Base-by-base conservation (phyloP, 2,888 invertebrate species). In the Exephanes ischioxanthus region DNA sequence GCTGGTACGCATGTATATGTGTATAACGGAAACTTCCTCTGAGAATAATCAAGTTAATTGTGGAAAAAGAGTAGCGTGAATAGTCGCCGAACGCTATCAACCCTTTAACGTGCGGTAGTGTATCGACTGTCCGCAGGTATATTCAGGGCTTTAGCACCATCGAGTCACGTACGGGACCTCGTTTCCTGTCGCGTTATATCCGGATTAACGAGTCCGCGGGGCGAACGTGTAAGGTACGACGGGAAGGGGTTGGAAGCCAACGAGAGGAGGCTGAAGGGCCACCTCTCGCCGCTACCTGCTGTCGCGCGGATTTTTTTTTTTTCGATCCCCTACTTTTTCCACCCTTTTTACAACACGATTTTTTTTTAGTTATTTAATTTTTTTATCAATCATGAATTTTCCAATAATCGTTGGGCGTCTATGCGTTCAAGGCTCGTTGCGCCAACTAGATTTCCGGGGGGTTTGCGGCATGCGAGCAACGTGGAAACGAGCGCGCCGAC, bases 341-440 rank as follows among this genome's bases (percentile, higher is more conserved):
- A 14, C 45, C 61, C 41, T 26, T 55, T 55, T 41, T 30, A 6
- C 53, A 22, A 22, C 22, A 26, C 37, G 51, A 53, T 22, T 19
- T 71, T 33, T 33, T 71, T 55, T 51, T 37, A 3, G 1, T 72
- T 5, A n/a, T n/a, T 55, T n/a, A 11, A 48, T 26, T 19, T 14
- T 81, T 87, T 86, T 80, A 80, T 85, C 83, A 86, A 85, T 87
- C 85, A 80, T 81, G 84, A 85, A 87, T 87, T 87, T 83, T 77
- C 85, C 85, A 83, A 86, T 86, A 87, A 86, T 87, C 83, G 85
- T 67, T 68, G 45, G 83, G 79, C 83, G 66, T 61, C 61, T 61
- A 45, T 53, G 79, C 79, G 71, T 72, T 63, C 51, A 63, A 51
- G 41, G 63, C 51, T 72, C 79, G 71, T 80, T 71, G 30, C 71